Evolutionary conservation across 2,113 vertebrate genomes (phyloP), one percentile per base, ranked within the genome.

Genomic region (Malurus elegans): DNA sequence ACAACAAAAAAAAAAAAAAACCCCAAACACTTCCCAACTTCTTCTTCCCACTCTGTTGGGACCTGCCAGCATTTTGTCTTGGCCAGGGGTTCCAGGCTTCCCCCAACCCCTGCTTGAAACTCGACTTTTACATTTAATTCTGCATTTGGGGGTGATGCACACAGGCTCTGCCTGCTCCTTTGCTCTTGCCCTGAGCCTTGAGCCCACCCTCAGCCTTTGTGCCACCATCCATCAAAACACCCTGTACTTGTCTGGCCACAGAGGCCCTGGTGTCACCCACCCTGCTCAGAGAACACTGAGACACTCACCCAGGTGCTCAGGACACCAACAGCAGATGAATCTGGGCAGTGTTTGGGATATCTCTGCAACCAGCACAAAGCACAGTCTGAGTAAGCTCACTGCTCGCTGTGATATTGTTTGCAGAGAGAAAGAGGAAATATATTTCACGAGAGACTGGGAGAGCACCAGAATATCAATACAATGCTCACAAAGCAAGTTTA

Each of bases 401-500:
- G 75, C 62, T 93, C 88, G 88, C 50, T 87, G 47, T 17, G 69
- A 62, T 69, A 74, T 75, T 95, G 45, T 95, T 96, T 96, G 56
- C 70, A 86, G 79, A 95, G 79, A 93, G 73, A 96, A 93, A 86
- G 65, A 69, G 76, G 86, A 93, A 96, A 86, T 70, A 18, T 26
- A 87, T 93, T 92, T 74, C 64, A 70, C 70, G 31, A 86, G 92
- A 95, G 80, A 92, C 47, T 17, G 34, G 58, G 73, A 79, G 25
- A 89, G 47, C 53, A 91, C 28, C 38, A 50, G 91, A 97, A 95
- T 97, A 93, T 89, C 94, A 97, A 83, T 61, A 23, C 34, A 71
- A 34, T 45, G 51, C 53, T 96, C 79, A 79, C 85, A 91, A 79
- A 90, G 48, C 76, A 90, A n/a, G 34, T 84, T 94, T 61, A 93